Evolutionary conservation across 2,797 vertebrate species (phyloP).

Genomic region (Rhyacichthys aspro): DNA sequence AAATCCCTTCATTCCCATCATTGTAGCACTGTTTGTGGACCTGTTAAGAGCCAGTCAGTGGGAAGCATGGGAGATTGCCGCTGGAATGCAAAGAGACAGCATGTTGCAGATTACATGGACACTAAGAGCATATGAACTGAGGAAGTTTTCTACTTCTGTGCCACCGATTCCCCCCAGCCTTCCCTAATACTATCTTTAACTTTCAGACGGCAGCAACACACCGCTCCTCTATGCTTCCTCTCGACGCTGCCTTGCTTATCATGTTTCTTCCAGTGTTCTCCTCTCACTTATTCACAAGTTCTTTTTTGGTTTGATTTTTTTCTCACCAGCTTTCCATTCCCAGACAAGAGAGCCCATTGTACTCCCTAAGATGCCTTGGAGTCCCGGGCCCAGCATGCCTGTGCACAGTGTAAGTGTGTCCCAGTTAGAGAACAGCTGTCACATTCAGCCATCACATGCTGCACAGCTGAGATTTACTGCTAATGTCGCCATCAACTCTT

Average conservation of each 20-base stretch:
- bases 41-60: conserved; percentile 36
- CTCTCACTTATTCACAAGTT: conserved; percentile 39
- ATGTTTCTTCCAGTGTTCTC: conserved; percentile 21
- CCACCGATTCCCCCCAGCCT: conserved; percentile 27
- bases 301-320: conserved; percentile 16
- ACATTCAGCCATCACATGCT: conserved; percentile 80
- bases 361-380: conserved; percentile 68
- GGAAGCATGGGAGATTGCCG: conserved; percentile 17
- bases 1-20: conserved; percentile 1
- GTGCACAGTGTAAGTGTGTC: conserved; percentile 46
- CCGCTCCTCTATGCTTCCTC: conserved; percentile 12
- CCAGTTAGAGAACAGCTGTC: conserved; percentile 79
- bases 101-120: conserved; percentile 52
- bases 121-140: conserved; percentile 45
- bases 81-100: conserved; percentile 43
- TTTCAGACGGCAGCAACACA: conserved; percentile 12
- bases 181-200: conserved; percentile 13
- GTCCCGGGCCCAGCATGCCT: conserved; percentile 64
- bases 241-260: conserved; percentile 13
- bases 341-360: conserved; percentile 81
- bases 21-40: conserved; percentile 35
- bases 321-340: conserved; percentile 30
- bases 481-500: conserved; percentile 24
- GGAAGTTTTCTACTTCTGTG: conserved; percentile 50
- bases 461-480: conserved; percentile 62